Evolutionary conservation across 1,140 invertebrate species (phyloP), one percentile per base, ranked within the genome.

Genomic region (Gonatopus flavifemur): DNA sequence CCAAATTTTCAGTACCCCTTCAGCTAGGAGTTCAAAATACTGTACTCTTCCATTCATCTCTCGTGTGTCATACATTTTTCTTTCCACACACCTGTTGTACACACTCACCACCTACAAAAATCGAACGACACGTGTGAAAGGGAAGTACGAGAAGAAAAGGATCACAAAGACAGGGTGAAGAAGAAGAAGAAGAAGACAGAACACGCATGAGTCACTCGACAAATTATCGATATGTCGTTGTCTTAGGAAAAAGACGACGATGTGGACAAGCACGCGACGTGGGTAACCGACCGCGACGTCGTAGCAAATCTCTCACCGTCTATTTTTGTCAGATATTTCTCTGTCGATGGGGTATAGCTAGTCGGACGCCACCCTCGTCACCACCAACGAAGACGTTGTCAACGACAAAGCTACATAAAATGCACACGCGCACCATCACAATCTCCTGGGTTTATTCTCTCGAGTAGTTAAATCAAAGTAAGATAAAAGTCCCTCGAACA

Each of bases 271-370:
- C 44, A 43, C 33, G 37, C 19, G 25, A 42, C 24, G 40, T 30
- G 31, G 35, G 22, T 22, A 18, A 40, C 12, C n/a, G 18, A 16
- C n/a, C 37, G 24, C 31, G 35, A n/a, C 37, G 15, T 20, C 31
- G n/a, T 42, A 50, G 50, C 49, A 53, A 40, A 51, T 24, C 47
- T 48, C 42, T 33, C 40, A 45, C 30, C 32, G 53, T 61, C 59
- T 61, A 59, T 61, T 61, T 61, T 52, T 61, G 57, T 61, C 60
- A 50, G 52, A n/a, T n/a, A n/a, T n/a, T n/a, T n/a, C 44, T 55
- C 38, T 43, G 51, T 36, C 47, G 56, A 47, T 44, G 51, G 18
- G 8, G 18, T 20, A 24, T 25, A 16, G 10, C 20, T 33, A 19
- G 21, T 18, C 30, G 13, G 8, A 1, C 3, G 28, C 18, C 24